A percentile compares a stretch with the other conserved stretches of the same genome.
These are phyloP conservation scores for Hystrix cristata DNA, from an alignment of 2,113 vertebrate genomes.

Conservation along the genomic window DNA sequence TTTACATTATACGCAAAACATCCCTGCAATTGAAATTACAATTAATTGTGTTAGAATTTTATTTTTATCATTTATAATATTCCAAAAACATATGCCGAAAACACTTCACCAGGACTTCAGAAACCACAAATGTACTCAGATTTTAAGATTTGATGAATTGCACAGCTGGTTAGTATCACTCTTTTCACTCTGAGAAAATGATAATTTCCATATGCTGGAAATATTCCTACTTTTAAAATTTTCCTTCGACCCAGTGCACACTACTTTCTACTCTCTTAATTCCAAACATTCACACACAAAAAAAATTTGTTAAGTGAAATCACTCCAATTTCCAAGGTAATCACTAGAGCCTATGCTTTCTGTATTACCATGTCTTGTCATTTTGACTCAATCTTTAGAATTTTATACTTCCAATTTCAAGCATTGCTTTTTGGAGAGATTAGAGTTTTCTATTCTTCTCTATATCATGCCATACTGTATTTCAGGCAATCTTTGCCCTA, in stretches of 20 bases:
- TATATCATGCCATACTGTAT: background rate
- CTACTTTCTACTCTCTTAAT: background rate
- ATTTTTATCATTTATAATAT: constrained; percentile 45
- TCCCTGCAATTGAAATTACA: background rate
- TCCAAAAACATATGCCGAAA: constrained; percentile 35
- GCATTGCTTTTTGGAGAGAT: background rate
- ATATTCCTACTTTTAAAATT: constrained; percentile 51
- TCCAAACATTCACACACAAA: background rate
- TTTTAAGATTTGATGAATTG: constrained; percentile 60
- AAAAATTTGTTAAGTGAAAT: background rate
- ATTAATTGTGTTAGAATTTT: constrained; percentile 54
- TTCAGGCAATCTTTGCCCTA: background rate
- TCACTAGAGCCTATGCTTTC: background rate
- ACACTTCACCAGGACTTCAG: constrained; percentile 21
- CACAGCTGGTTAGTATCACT: constrained; percentile 61
- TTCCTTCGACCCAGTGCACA: background rate
- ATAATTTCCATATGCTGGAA: constrained; percentile 44
- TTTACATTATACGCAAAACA: background rate
- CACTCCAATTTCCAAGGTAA: background rate
- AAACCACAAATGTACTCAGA: constrained; percentile 62
- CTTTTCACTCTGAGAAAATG: constrained; percentile 16
- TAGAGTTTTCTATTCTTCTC: background rate
- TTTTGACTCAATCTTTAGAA: background rate
- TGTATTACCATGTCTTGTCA: background rate
- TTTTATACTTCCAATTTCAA: background rate